Percentiles rank a stretch among this genome's conserved stretches.
These are phyloP conservation scores for Pygathrix nemaeus DNA, from an alignment of 2,113 vertebrate genomes.

Conservation along the genomic window DNA sequence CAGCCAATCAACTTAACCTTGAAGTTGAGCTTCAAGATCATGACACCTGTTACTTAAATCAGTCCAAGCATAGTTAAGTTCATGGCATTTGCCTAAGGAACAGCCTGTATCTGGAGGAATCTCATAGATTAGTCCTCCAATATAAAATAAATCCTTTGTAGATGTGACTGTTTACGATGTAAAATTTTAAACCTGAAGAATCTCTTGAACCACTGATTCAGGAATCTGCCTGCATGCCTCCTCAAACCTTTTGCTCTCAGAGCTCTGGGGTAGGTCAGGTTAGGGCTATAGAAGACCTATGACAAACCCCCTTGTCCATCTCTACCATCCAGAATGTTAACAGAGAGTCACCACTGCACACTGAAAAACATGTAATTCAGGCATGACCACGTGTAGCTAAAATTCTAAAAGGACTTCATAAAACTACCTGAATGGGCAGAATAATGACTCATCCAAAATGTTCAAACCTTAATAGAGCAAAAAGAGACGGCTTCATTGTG, in stretches of 20 bases:
- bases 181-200: neutral
- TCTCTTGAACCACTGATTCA: neutral
- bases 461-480: neutral
- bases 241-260: neutral
- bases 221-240: no score
- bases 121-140: neutral
- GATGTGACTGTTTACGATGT: neutral
- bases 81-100: neutral
- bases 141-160: neutral
- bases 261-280: neutral
- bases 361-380: neutral
- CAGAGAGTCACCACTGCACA: neutral
- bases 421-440: neutral
- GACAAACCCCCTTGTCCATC: neutral
- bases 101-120: neutral
- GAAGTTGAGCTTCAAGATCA: conserved; percentile 37
- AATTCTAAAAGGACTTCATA: neutral
- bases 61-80: neutral
- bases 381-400: neutral
- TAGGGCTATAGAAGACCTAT: neutral
- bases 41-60: conserved; percentile 34
- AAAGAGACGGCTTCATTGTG: neutral
- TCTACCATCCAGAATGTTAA: neutral
- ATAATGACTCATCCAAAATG: neutral
- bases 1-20: conserved; percentile 39